Base-by-base conservation (phyloP, 2,888 invertebrate species). In the Xestia sexstrigata region DNA sequence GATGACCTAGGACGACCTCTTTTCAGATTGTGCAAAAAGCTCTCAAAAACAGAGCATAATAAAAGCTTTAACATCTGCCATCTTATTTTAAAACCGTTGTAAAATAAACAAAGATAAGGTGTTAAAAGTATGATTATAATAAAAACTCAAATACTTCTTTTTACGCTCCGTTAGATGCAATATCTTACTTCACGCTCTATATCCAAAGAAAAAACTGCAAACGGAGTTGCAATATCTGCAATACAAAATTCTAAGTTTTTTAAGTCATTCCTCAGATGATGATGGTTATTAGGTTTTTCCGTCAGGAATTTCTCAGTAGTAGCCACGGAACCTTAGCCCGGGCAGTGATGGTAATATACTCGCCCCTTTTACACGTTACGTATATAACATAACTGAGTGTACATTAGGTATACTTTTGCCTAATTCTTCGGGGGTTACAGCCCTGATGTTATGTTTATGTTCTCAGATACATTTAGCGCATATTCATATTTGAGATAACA, bases 31-130 rank as follows among this genome's bases (percentile, higher is more conserved):
- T n/a, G 23, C 26, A 35, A 45, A 66, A n/a, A 17, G 13, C n/a
- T 62, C 8, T 52, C 15, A 26, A 17, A 67, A 70, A 77, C 23
- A 69, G 4, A 70, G 23, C 17, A 55, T 70, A 26, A 35, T 63
- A 63, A 52, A 62, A 70, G 5, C 15, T 45, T 26, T 17, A n/a
- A 70, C 26, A 76, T 35, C 69, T 1, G 17, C 42, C 42, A 35
- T 76, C 62, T 62, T 23, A 76, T 76, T 76, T 62, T 62, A 39
- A 68, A 47, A 9, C 20, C 20, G 23, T 35, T 69, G 35, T 70
- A 7, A 69, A 76, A 58, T 76, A 76, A 65, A 77, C 13, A 78
- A 55, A 71, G 30, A 77, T 23, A 55, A 71, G 47, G 35, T 71
- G 55, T 77, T 26, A 55, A 65, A 77, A 71, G 3, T 65, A 35